These are phyloP conservation scores for Drosophila siamana DNA, from an alignment of 2,888 invertebrate species.

Conservation along the genomic window DNA sequence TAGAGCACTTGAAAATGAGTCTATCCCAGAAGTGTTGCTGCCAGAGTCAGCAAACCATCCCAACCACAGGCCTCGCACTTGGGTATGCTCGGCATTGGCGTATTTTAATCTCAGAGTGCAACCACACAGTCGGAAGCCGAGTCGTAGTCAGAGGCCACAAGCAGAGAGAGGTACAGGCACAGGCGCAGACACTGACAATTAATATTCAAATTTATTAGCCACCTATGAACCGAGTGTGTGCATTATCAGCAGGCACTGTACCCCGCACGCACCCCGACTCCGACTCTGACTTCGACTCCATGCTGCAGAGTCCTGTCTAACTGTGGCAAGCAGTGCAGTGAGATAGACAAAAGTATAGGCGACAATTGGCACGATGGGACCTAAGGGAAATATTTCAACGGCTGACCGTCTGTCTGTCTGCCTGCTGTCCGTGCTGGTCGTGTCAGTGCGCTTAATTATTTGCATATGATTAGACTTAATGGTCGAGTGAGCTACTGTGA, in stretches of 20 bases:
- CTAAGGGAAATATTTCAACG: conserved; percentile 83
- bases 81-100: conserved; percentile 40
- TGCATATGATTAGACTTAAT: conserved; percentile 83
- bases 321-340: conserved; percentile 48
- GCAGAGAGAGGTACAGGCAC: too few relatives aligned
- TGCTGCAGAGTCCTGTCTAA: conserved; percentile 43
- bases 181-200: conserved; percentile 79
- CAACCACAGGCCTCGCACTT: conserved; percentile 5
- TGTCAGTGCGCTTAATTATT: conserved; percentile 83
- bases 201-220: conserved; percentile 85
- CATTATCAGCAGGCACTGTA: conserved; percentile 82
- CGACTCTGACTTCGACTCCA: background rate
- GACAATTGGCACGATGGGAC: conserved; percentile 78
- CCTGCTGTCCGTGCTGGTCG: conserved; percentile 28
- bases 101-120: conserved; percentile 70
- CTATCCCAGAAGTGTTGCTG: background rate
- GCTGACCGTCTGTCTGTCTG: conserved; percentile 35
- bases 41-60: background rate
- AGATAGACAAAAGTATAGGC: conserved; percentile 66
- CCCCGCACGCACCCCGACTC: conserved; percentile 7
- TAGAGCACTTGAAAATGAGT: conserved; percentile 19
- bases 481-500: conserved; percentile 66
- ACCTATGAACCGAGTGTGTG: conserved; percentile 84
- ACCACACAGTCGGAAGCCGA: conserved; percentile 31
- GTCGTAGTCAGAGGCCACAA: conserved; percentile 24